Base-by-base conservation (phyloP, 2,888 invertebrate species). In the Leptogaster cylindrica region DNA sequence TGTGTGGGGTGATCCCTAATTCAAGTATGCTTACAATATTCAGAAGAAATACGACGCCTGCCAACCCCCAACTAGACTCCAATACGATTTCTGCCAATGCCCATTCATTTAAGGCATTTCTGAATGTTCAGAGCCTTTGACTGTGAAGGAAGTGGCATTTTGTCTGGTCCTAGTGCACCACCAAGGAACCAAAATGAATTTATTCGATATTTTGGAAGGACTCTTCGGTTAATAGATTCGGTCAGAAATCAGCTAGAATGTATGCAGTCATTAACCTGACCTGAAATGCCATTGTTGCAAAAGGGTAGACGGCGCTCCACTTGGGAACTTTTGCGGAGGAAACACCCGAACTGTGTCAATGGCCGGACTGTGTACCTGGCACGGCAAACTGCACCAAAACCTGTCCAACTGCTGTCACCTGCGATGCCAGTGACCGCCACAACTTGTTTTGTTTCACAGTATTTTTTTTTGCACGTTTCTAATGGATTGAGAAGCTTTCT, bases 401-500 rank as follows among this genome's bases (percentile, higher is more conserved):
- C 12, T 23, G 20, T 14, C 36, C 55, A 55, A 36, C 33, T 55
- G 39, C 16, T 55, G 36, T 20, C 55, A 55, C 55, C 12, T 36
- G 4, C 14, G n/a, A 3, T 12, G 23, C 36, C 36, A 31, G 36
- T 55, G 23, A 36, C 20, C 31, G 36, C 14, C 31, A 52, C 52
- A 31, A 52, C 31, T 52, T 52, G 10, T 46, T 10, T 46, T 46
- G 46, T 46, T 28, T 33, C n/a, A n/a, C n/a, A n/a, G n/a, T n/a
- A 16, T 52, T 31, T 52, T 31, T 6, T n/a, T 7, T 25, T 10
- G 20, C 48, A 23, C 3, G 10, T 25, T 55, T 55, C 33, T 55
- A 33, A 55, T 8, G 20, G n/a, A 18, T 16, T 10, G 25, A 36
- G 36, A 55, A 23, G 23, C 12, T 55, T 39, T 41, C n/a, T n/a